phyloP scores from a whole-genome alignment of 2,113 vertebrate genomes.

The Spea multiplicata region DNA sequence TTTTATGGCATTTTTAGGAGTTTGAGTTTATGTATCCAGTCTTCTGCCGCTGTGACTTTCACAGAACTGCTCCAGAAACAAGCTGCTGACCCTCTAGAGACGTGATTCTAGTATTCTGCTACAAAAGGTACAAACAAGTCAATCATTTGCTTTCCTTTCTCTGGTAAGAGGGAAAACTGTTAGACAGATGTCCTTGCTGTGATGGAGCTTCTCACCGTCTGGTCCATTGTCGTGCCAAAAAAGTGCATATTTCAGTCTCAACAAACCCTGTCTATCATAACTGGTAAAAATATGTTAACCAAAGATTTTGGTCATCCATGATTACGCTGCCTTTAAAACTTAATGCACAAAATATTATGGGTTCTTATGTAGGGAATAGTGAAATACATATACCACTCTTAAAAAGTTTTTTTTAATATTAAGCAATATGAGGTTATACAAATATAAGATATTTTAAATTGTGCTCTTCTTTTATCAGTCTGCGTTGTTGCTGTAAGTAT shows the following conservation, averaged over 20 bases:
- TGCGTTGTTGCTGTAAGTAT: no score
- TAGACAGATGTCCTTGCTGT: slow-evolving; percentile 42
- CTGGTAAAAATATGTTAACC: background rate
- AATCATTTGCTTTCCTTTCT: slow-evolving; percentile 24
- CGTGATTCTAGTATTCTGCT: slow-evolving; percentile 18
- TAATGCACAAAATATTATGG: no score
- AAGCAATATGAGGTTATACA: no score
- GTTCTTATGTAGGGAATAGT: no score
- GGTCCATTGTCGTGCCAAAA: slow-evolving; percentile 9
- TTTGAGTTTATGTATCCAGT: no score
- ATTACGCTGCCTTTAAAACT: slow-evolving; percentile 10
- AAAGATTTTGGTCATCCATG: slow-evolving; percentile 8
- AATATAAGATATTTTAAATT: no score
- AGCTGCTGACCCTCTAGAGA: slow-evolving; percentile 9
- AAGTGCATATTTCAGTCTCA: no score
- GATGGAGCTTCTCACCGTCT: slow-evolving; percentile 35
- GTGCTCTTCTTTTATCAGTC: no score
- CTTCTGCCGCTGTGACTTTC: slow-evolving; percentile 27
- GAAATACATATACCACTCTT: no score
- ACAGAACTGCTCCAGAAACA: slow-evolving; percentile 22
- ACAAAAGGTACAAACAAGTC: slow-evolving; percentile 24
- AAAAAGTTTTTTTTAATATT: no score
- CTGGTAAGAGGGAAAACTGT: background rate
- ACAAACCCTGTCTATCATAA: no score
- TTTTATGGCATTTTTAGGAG: no score